Base-by-base conservation (phyloP, 2,888 invertebrate genomes). In the Syrista parreyssii region DNA sequence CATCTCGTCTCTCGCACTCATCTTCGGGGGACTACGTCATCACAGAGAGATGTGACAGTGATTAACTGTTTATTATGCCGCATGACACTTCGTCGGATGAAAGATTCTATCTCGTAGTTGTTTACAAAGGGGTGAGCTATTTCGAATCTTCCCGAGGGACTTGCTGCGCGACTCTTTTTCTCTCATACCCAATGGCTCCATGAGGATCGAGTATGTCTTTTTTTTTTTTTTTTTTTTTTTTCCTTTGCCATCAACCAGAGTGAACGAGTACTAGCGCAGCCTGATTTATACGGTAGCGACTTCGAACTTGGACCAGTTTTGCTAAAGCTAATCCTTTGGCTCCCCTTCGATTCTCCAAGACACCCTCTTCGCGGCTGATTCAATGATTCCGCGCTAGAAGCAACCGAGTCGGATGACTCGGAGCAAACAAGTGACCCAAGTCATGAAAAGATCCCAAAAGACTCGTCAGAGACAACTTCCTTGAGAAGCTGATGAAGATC, bases 271-370 rank as follows among this genome's bases (percentile, higher is more conserved):
- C 23, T 23, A 23, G 55, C 55, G 15, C 71, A 33, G 15, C 32
- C 71, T 71, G 71, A 71, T 71, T 71, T 71, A 71, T 71, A 33
- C 71, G 32, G 71, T 71, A 23, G 71, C 71, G 15, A 71, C 32
- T 33, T 31, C 32, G 71, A 71, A 71, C 31, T 84, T 86, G 87
- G 86, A 88, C 87, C 88, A 87, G 88, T 88, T 88, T 86, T 83
- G 83, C 85, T 83, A 82, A 82, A 83, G 85, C 86, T 85, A 85
- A 86, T 76, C 79, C 77, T 34, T 74, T 30, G 40, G 75, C 31
- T 33, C 71, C 33, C 71, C 32, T 71, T 71, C 12, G 15, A 71
- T 33, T 31, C 71, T 3, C 71, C 12, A 15, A 6, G 31, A 31
- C 71, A 71, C 71, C 71, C 71, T 32, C 31, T 71, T 71, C n/a